phyloP scores from a whole-genome alignment of 2,888 invertebrate genomes.

The Euphydryas editha region DNA sequence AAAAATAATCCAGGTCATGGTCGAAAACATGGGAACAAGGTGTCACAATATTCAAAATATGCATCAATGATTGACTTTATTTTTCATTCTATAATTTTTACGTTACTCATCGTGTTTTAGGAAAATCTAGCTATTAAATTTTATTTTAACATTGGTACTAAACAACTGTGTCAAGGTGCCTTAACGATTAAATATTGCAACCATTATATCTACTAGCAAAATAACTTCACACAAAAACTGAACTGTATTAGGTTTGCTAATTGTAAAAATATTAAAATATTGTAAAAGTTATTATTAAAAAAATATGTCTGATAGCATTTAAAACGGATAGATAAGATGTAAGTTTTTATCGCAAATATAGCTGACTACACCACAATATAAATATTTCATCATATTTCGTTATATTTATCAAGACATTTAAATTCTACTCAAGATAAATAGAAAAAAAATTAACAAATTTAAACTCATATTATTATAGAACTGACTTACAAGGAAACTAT shows the following conservation, averaged over 20 bases:
- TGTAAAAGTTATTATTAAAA: too few species aligned
- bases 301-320: too few species aligned
- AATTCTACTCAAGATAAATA: too few species aligned
- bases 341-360: too few species aligned
- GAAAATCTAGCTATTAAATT: constrained; percentile 7
- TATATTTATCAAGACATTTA: too few species aligned
- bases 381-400: too few species aligned
- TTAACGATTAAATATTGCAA: constrained; percentile 41
- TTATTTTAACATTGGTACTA: constrained; percentile 59
- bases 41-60: constrained; percentile 11
- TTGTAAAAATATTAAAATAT: not conserved
- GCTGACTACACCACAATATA: too few species aligned
- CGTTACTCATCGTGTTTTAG: not conserved
- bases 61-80: not conserved
- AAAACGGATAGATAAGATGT: too few species aligned
- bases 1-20: constrained; percentile 40
- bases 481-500: too few species aligned
- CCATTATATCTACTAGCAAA: constrained; percentile 26
- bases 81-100: constrained; percentile 15
- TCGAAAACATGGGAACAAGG: constrained; percentile 12
- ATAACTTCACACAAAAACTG: constrained; percentile 10
- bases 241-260: constrained; percentile 6
- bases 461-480: too few species aligned
- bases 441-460: too few species aligned
- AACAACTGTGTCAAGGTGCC: constrained; percentile 76